Conservation (phyloP, 2,888 invertebrate species). For the Syrista parreyssii region DNA sequence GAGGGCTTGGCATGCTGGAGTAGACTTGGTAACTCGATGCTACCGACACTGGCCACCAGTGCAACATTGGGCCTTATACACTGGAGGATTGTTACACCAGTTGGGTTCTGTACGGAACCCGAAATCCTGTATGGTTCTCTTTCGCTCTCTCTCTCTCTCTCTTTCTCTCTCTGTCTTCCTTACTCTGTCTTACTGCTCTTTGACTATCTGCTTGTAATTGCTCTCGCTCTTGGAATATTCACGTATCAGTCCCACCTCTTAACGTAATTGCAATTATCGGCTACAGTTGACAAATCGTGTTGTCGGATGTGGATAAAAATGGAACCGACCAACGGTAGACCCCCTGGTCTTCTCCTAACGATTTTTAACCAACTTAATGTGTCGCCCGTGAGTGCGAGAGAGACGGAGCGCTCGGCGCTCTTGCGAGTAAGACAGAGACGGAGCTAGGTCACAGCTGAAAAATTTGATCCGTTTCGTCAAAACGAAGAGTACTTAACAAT, state of each 20-base stretch:
- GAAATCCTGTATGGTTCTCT: background rate
- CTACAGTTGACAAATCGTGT: background rate
- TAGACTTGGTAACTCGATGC: constrained; percentile 49
- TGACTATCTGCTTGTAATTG: background rate
- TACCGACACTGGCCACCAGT: constrained; percentile 30
- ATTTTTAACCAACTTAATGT: no score
- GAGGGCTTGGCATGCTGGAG: background rate
- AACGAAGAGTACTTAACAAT: no score
- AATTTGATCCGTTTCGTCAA: no score
- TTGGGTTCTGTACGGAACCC: background rate
- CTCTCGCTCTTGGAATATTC: background rate
- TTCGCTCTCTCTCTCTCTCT: constrained; percentile 13
- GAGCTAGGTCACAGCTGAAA: no score
- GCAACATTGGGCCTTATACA: background rate
- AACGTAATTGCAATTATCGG: background rate
- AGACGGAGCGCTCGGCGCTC: background rate
- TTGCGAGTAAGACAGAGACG: background rate
- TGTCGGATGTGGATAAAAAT: background rate
- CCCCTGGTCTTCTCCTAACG: no score
- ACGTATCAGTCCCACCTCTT: background rate
- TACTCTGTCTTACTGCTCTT: constrained; percentile 17
- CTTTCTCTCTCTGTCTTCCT: constrained; percentile 15
- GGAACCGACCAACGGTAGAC: no score
- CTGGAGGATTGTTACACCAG: background rate
- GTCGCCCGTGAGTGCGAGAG: no score